Evolutionary conservation across 2,113 vertebrate species (phyloP).

Genomic region (Mystacornis crossleyi): DNA sequence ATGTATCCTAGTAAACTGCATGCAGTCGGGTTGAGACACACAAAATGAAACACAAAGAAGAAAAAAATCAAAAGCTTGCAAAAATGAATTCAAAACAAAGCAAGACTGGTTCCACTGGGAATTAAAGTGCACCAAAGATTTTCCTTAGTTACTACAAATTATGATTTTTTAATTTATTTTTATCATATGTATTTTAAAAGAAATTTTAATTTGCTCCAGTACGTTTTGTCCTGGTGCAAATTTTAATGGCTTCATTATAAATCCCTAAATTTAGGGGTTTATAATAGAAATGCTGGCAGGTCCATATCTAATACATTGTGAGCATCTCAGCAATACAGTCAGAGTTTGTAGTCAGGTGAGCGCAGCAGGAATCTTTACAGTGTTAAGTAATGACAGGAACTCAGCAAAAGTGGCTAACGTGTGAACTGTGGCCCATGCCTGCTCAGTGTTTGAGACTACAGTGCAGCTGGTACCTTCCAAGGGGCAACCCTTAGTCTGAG

Average conservation of each 20-base stretch:
- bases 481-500: neutral
- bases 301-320: neutral
- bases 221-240: neutral
- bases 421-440: neutral
- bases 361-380: neutral
- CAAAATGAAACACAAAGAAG: slow-evolving; percentile 7
- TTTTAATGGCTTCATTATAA: slow-evolving; percentile 33
- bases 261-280: slow-evolving; percentile 12
- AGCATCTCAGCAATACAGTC: neutral
- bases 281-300: slow-evolving; percentile 21
- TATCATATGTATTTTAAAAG: neutral
- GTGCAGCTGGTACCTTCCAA: neutral
- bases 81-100: slow-evolving; percentile 23
- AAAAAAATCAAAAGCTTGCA: slow-evolving; percentile 29
- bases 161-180: neutral
- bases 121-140: neutral
- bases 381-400: neutral
- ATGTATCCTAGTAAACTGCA: neutral
- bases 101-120: neutral
- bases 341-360: neutral
- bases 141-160: neutral
- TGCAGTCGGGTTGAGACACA: neutral
- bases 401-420: neutral
- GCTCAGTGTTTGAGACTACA: neutral
- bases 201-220: slow-evolving; percentile 8